phyloP scores from a whole-genome alignment of 2,113 vertebrate genomes.

The Atlantisia rogersi region DNA sequence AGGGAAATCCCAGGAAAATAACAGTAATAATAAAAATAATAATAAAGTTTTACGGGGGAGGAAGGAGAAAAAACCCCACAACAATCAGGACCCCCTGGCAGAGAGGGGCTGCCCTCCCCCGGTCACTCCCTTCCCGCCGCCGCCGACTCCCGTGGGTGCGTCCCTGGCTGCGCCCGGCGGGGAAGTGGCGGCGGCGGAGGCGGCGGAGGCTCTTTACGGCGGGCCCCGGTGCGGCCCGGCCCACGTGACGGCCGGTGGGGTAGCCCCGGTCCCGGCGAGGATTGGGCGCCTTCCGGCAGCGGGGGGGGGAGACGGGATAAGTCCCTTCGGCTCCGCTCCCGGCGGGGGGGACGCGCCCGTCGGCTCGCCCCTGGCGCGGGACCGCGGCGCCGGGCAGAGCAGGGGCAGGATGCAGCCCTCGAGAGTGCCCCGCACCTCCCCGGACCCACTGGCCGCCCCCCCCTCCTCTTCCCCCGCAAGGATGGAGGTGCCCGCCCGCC shows the following conservation, averaged over 20 bases:
- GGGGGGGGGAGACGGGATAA: neutral
- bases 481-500: neutral
- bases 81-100: neutral
- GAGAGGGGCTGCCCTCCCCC: neutral
- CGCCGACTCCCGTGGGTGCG: constrained; percentile 32
- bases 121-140: neutral
- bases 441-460: neutral
- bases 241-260: constrained; percentile 81
- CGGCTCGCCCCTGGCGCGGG: neutral
- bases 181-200: constrained; percentile 62
- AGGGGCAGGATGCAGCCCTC: neutral
- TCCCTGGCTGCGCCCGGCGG: constrained; percentile 76
- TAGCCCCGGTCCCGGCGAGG: constrained; percentile 53
- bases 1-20: neutral
- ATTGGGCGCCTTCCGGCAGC: constrained; percentile 15
- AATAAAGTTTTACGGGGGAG: neutral
- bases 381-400: neutral
- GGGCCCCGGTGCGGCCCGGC: constrained; percentile 64
- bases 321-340: neutral
- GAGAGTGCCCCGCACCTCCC: neutral
- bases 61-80: neutral
- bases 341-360: neutral
- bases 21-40: neutral
- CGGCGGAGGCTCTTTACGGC: constrained; percentile 73
- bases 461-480: neutral